Evolutionary conservation across 2,797 vertebrate genomes (phyloP).

Genomic region (Coreius guichenoti): DNA sequence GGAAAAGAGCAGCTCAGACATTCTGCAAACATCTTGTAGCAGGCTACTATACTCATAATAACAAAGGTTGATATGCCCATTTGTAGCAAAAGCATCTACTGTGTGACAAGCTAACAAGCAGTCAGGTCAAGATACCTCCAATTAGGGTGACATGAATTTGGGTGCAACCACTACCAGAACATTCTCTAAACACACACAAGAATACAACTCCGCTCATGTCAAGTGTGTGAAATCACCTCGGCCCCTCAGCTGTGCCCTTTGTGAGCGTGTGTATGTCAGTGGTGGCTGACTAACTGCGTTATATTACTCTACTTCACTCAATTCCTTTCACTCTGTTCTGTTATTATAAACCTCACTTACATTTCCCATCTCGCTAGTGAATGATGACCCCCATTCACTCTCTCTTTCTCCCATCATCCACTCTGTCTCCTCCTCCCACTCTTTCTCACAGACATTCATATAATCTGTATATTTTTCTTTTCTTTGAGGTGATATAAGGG

Average conservation of each 20-base stretch:
- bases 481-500: slow-evolving; percentile 63
- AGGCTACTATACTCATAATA: neutral
- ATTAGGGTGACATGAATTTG: neutral
- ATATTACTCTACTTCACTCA: slow-evolving; percentile 31
- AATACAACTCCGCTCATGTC: neutral
- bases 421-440: slow-evolving; percentile 41
- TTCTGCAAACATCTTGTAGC: neutral
- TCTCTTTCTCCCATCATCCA: slow-evolving; percentile 40
- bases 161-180: neutral
- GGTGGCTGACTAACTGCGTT: neutral
- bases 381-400: slow-evolving; percentile 40
- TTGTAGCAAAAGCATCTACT: slow-evolving; percentile 22
- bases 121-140: slow-evolving; percentile 21
- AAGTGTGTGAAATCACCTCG: neutral
- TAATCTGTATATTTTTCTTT: slow-evolving; percentile 62
- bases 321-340: slow-evolving; percentile 25
- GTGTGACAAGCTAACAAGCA: slow-evolving; percentile 13
- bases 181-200: neutral
- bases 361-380: slow-evolving; percentile 45
- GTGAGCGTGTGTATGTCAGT: neutral
- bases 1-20: neutral
- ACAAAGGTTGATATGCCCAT: neutral
- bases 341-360: slow-evolving; percentile 47
- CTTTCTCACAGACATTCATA: slow-evolving; percentile 57
- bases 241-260: slow-evolving; percentile 13